Evolutionary conservation across 2,797 vertebrate genomes (phyloP).

Genomic region (Propithecus deckenii): DNA sequence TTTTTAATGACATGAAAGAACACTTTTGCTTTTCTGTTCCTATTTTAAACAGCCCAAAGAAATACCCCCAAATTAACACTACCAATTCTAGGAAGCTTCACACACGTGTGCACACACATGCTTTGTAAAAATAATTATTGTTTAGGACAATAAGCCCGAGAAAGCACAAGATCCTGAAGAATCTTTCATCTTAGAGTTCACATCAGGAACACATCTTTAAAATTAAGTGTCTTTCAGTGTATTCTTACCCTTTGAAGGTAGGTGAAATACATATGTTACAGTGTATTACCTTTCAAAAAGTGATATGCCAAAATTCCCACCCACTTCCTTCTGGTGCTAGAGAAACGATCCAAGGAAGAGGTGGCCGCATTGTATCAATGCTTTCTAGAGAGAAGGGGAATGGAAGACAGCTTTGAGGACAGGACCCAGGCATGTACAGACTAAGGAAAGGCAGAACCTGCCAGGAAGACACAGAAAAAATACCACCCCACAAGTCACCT

Average conservation of each 20-base stretch:
- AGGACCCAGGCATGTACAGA: neutral
- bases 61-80: constrained; percentile 45
- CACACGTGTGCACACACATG: neutral
- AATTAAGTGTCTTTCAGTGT: neutral
- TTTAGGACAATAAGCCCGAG: neutral
- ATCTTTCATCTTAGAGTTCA: neutral
- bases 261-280: neutral
- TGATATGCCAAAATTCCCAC: neutral
- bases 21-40: constrained; percentile 53
- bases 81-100: constrained; percentile 47
- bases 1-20: constrained; percentile 46
- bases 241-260: neutral
- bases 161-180: neutral
- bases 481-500: neutral
- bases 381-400: neutral
- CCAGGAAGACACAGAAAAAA: neutral
- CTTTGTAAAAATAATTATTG: neutral
- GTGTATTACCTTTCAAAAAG: constrained; percentile 4
- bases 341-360: neutral
- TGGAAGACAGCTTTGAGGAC: neutral
- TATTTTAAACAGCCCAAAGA: constrained; percentile 54
- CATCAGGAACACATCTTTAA: neutral
- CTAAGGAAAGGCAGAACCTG: neutral
- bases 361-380: neutral
- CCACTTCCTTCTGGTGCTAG: neutral